phyloP scores from a whole-genome alignment of 2,797 vertebrate species.

The Ceyx erithaca region DNA sequence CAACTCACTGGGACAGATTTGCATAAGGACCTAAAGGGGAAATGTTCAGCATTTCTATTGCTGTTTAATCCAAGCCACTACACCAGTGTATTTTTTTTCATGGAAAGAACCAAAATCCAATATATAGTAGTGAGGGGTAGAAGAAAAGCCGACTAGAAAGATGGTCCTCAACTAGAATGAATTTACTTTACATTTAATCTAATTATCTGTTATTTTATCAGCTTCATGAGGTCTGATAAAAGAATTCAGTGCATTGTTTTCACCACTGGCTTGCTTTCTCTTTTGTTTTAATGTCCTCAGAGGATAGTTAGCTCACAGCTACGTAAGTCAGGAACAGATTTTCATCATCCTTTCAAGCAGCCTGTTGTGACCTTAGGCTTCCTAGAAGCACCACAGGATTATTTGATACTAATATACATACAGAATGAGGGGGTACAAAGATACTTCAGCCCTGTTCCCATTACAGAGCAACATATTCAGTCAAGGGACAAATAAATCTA shows the following conservation, averaged over 20 bases:
- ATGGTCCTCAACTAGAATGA: background rate
- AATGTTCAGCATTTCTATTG: background rate
- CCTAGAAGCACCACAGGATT: background rate
- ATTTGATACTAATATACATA: background rate
- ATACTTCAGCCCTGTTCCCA: background rate
- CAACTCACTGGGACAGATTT: slow-evolving; percentile 12
- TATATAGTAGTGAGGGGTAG: background rate
- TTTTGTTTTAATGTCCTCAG: background rate
- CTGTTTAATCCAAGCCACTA: slow-evolving; percentile 1
- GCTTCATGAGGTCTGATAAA: slow-evolving; percentile 44
- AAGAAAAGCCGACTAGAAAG: slow-evolving; percentile 23
- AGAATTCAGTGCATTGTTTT: slow-evolving; percentile 39
- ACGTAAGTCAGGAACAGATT: background rate
- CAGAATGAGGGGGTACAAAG: background rate
- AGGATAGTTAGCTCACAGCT: slow-evolving; percentile 33
- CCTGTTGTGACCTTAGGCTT: background rate
- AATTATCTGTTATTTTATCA: slow-evolving; percentile 63
- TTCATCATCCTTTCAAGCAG: background rate
- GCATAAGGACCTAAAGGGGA: background rate
- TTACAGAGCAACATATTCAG: background rate
- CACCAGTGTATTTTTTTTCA: slow-evolving; percentile 2
- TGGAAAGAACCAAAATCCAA: background rate
- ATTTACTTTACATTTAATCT: slow-evolving; percentile 56
- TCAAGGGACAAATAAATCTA: background rate
- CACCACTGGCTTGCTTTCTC: background rate